A percentile compares a stretch with the other conserved stretches of the same genome.
phyloP scores from a whole-genome alignment of 2,113 vertebrate species.

The Entosphenus tridentatus region DNA sequence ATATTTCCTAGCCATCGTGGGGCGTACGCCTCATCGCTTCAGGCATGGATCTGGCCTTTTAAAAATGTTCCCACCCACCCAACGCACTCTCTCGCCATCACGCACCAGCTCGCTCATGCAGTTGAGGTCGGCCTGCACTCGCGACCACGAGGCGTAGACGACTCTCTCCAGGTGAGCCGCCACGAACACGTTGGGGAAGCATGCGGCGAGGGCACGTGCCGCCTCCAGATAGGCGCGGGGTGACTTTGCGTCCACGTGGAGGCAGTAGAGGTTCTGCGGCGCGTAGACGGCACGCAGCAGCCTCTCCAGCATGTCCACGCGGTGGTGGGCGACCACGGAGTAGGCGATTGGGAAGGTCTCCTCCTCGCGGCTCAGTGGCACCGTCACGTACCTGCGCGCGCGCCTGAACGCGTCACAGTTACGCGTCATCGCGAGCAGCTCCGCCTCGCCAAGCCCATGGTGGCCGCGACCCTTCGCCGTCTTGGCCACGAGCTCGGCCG shows the following conservation, averaged over 20 bases:
- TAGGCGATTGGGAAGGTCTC: slow-evolving; percentile 53
- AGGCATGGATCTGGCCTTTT: too few species aligned
- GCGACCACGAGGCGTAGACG: slow-evolving; percentile 48
- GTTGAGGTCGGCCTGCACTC: slow-evolving; percentile 69
- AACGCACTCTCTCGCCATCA: too few species aligned
- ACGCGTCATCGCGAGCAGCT: too few species aligned
- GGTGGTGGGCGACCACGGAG: slow-evolving; percentile 60
- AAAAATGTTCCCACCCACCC: too few species aligned
- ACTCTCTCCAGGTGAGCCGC: slow-evolving; percentile 34
- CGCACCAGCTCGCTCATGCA: slow-evolving; percentile 28
- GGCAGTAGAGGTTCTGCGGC: slow-evolving; percentile 44
- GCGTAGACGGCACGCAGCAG: slow-evolving; percentile 32
- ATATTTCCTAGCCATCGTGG: too few species aligned
- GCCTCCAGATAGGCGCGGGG: slow-evolving; percentile 24
- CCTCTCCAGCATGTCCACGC: slow-evolving; percentile 27
- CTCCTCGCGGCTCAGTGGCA: slow-evolving; percentile 24
- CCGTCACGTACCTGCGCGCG: too few species aligned
- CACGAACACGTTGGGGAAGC: slow-evolving; percentile 55
- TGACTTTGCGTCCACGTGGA: slow-evolving; percentile 42
- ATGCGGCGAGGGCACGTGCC: slow-evolving; percentile 32
- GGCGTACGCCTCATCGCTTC: too few species aligned
- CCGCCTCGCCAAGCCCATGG: too few species aligned
- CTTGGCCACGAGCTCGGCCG: not conserved
- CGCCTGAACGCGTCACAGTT: too few species aligned
- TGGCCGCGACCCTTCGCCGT: too few species aligned